Base-by-base conservation (phyloP, 2,797 vertebrate species). In the Macroramphosus scolopax region DNA sequence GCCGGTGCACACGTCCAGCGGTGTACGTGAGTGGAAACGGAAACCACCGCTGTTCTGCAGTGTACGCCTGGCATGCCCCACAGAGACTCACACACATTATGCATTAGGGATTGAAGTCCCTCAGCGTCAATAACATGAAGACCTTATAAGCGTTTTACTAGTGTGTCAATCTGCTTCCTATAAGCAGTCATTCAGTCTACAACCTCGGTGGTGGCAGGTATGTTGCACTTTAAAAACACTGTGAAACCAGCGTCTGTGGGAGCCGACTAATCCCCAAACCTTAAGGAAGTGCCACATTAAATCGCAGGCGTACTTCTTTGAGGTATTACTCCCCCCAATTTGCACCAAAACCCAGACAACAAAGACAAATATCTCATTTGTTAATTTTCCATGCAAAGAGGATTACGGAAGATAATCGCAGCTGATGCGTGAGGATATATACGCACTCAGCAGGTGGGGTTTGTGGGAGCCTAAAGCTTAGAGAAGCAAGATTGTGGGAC, bases 1-100 rank as follows among this genome's bases (percentile, higher is more conserved):
- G 38, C 48, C 47, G 50, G 69, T 46, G 74, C 63, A 65, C 64
- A 78, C 63, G 75, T 75, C 74, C 66, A 63, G 60, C 43, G 6
- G 72, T 2, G 73, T 72, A 86, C 63, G 81, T 83, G 83, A 88
- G 78, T 58, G 70, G 78, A 83, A 84, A 81, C 25, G 44, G 49
- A 73, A 81, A 75, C 38, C 42, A 32, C 53, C 4, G 44, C 70
- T 59, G 81, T 50, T 63, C 3, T 40, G 16, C 68, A 44, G 60
- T 37, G 51, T 66, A 53, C 54, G 65, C 41, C 57, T 64, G 60
- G 54, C 74, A 52, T 33, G 3, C 42, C 76, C 72, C 62, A 33
- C 72, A 30, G 76, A 74, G 75, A 55, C 53, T 17, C 1, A 17
- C 55, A 34, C 49, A 29, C 42, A 72, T 68, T 64, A 73, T 69